Base-by-base conservation (phyloP, 1,140 invertebrate species). In the Centruroides vittatus region DNA sequence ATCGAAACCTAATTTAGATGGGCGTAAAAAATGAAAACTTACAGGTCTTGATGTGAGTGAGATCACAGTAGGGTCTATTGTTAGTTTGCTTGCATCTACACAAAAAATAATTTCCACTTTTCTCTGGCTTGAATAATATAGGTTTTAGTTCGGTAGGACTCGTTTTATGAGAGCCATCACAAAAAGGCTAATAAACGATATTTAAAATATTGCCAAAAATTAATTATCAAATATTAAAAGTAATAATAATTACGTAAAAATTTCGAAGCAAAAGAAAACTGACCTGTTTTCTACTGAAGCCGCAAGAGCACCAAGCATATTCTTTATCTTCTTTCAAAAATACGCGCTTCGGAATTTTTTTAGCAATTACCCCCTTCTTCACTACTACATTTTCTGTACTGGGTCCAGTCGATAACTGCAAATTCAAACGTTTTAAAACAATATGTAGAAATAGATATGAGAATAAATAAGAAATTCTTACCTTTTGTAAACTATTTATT, bases 281-380 rank as follows among this genome's bases (percentile, higher is more conserved):
- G 8, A 61, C 63, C 57, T 65, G 59, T 53, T 69, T 72, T 61
- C 72, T 72, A 58, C 71, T 73, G 0, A 72, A 62, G 11, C 72
- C 72, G 66, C 72, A 73, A 13, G 68, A 65, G 59, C 72, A 73
- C 72, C 72, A 73, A 6, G 61, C 55, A 60, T 70, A 70, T 4
- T 60, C 67, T 49, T 72, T 69, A 12, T 71, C 72, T 46, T 62
- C 54, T 60, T 67, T 64, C 35, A 73, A 56, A 49, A 63, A 52
- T 41, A 58, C 62, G 35, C 69, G 65, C 12, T 63, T 13, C n/a
- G 65, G 65, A 5, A 66, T 66, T 48, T 47, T 57, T 46, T 65
- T 66, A 5, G 63, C 63, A 58, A 66, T 66, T 3, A 51, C 35
- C 4, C 65, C 65, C 51, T 65, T 65, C 3, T 56, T 36, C 12